Conservation (phyloP, 2,888 invertebrate genomes). For the Micropterix aruncella region DNA sequence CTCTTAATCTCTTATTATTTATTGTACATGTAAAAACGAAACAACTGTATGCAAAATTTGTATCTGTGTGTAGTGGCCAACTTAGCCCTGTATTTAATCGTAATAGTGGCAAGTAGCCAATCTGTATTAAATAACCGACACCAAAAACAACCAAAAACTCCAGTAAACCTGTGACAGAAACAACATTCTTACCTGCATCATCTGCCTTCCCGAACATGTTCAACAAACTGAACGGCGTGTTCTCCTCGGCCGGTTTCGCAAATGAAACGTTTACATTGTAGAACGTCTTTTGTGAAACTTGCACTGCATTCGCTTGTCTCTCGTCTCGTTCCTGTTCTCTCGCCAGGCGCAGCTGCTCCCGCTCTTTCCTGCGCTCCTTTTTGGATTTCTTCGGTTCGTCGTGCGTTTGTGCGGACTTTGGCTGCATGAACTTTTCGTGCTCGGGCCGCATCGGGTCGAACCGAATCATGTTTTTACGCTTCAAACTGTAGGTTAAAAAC, state of each 20-base stretch:
- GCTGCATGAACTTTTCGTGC: slow-evolving; percentile 40
- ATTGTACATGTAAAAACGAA: too few species aligned
- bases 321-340: not conserved
- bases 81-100: too few species aligned
- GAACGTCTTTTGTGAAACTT: not conserved
- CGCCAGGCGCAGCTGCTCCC: not conserved
- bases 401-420: not conserved
- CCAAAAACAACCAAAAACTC: too few species aligned
- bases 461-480: slow-evolving; percentile 35
- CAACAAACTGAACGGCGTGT: not conserved
- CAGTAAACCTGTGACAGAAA: too few species aligned
- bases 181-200: not conserved
- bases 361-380: not conserved
- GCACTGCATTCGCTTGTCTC: not conserved
- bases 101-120: too few species aligned
- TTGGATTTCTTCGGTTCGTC: not conserved
- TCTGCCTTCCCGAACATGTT: not conserved
- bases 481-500: slow-evolving; percentile 7
- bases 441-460: slow-evolving; percentile 53
- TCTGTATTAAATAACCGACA: too few species aligned
- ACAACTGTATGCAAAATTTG: too few species aligned
- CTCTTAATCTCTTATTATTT: too few species aligned
- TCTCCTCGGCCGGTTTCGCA: not conserved
- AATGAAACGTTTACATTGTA: not conserved
- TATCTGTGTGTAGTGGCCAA: too few species aligned